Evolutionary conservation across 2,113 vertebrate genomes (phyloP).

Genomic region (Pontoporia blainvillei): DNA sequence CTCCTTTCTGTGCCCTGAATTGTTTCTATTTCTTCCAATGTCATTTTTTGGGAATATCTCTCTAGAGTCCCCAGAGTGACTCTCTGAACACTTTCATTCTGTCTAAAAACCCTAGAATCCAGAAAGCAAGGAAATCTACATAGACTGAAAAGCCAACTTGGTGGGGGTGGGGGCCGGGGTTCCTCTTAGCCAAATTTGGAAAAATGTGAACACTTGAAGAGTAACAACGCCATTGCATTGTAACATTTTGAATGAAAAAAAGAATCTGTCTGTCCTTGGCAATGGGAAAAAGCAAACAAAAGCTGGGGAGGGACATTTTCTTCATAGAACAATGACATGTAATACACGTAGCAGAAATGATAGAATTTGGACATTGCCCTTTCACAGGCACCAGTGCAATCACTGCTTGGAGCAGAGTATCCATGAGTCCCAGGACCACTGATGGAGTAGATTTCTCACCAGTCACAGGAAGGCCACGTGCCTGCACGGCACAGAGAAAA

Average conservation of each 20-base stretch:
- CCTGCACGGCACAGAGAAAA: neutral
- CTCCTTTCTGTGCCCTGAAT: neutral
- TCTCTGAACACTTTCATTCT: neutral
- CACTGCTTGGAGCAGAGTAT: neutral
- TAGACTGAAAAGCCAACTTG: neutral
- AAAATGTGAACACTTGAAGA: neutral
- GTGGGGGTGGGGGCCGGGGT: rapidly evolving
- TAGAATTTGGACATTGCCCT: neutral
- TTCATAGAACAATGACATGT: neutral
- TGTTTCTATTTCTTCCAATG: neutral
- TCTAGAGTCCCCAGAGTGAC: neutral
- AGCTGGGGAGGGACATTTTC: neutral
- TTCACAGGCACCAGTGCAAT: neutral
- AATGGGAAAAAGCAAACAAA: neutral
- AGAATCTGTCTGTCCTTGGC: neutral
- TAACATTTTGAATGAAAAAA: neutral
- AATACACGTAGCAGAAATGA: neutral
- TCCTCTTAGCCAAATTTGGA: neutral
- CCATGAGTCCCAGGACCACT: neutral
- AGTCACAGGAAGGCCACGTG: neutral
- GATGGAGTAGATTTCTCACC: neutral
- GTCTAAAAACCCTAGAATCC: neutral
- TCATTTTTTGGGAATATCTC: neutral
- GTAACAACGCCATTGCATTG: too few species aligned
- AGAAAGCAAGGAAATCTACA: neutral